Base-by-base conservation (phyloP, 2,113 vertebrate genomes). In the Periophthalmodon schlosseri region DNA sequence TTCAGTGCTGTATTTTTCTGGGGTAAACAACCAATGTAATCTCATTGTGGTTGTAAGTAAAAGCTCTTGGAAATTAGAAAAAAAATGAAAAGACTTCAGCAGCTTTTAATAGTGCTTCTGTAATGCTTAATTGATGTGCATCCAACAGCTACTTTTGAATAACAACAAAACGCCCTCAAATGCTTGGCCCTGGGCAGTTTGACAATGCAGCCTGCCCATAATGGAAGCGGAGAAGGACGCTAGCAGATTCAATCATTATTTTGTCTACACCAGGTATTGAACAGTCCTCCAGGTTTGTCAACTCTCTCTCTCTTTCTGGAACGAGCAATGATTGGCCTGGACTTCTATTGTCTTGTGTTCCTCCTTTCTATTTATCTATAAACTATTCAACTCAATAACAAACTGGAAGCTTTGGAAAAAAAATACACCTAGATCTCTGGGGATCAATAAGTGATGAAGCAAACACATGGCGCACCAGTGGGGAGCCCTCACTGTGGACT, bases 161-260 rank as follows among this genome's bases (percentile, higher is more conserved):
- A 84, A 70, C 50, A 79, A 85, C 78, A 87, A 78, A 84, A 84
- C 68, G 64, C 79, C 64, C 72, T 74, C 78, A 83, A 78, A 70
- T 75, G 82, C 65, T 52, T 39, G 5, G 78, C 72, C 66, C 73
- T 79, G 81, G 68, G 76, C 56, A 74, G 63, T 83, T 60, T 47
- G 57, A 75, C 75, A 75, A 81, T 80, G 79, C 74, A 49, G 65
- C 16, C 39, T 85, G 85, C 77, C 83, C 81, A 64, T 70, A 49
- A 66, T 76, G 54, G 82, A 73, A 74, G 89, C 66, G 57, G 73
- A 74, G 58, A 68, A 71, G 50, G 61, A 67, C 73, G 68, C 80
- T 78, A 77, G 75, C 77, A 58, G 77, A 84, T 84, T 71, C 58
- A 74, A 23, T 86, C 83, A 75, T 87, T 87, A 86, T 88, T 86